Base-by-base conservation (phyloP, 2,797 vertebrate species). In the Zenarchopterus dispar region DNA sequence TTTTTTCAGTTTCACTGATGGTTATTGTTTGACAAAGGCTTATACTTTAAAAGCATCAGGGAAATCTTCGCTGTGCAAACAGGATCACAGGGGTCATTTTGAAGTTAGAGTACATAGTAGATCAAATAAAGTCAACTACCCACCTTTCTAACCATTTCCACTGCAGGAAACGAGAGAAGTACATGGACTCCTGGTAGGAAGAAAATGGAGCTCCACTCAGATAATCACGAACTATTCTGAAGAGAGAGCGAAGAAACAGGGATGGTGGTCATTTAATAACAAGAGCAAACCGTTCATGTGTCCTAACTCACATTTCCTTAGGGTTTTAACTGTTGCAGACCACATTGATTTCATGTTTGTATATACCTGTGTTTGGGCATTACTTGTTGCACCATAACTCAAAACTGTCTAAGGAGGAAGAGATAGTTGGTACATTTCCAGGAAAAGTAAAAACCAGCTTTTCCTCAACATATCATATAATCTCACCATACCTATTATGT, bases 101-200 rank as follows among this genome's bases (percentile, higher is more conserved):
- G 9, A 11, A 11, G 33, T 13, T 1, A 36, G 33, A 36, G 33
- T 2, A 39, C 8, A 9, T 19, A 18, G 43, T 19, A 19, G 9
- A 8, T 6, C 47, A 28, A 31, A 1, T 21, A 15, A 10, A 17
- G 19, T n/a, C 19, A 50, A 73, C 56, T 64, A 77, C 93, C 77
- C 92, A 98, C 96, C 95, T 96, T 91, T 98, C 96, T 84, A 97
- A 91, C 96, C 96, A 97, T 89, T 97, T 97, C 96, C 96, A 98
- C 81, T 97, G 96, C 74, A 98, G 91, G 89, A 97, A 97, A 5
- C 94, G 96, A 71, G 95, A 96, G 91, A 96, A 98, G 88, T 95
- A 96, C 78, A 94, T 88, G 62, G 95, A 96, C 62, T 95, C 95
- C 66, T 97, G 96, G 90, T 95, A 98, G 73, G 93, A 92, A 77